Percentiles rank a stretch among this genome's conserved stretches.
Conservation (phyloP, 2,113 vertebrate species). For the Rhodinocichla rosea region DNA sequence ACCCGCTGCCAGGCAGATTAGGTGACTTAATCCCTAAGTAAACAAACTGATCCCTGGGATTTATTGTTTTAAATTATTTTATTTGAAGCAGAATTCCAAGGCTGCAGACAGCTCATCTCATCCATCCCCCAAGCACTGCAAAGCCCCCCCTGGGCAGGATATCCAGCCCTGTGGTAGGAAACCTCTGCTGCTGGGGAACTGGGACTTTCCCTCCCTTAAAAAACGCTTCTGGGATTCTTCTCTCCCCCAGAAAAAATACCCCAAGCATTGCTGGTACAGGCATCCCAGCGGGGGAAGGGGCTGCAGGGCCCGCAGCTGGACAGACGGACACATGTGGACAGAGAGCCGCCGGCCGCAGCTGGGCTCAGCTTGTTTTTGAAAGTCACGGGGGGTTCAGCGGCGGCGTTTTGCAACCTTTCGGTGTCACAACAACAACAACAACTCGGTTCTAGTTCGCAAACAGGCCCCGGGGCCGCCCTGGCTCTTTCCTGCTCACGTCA, state of each 20-base stretch:
- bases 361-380: not conserved
- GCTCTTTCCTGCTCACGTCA: not conserved
- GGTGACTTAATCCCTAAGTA: not conserved
- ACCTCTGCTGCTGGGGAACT: too few relatives aligned
- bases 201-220: not conserved
- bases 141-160: fast-evolving
- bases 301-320: not conserved
- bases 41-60: not conserved
- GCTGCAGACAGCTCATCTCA: not conserved
- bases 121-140: too few relatives aligned
- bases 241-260: fast-evolving
- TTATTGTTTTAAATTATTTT: not conserved
- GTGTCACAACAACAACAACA: slow-evolving; percentile 29
- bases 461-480: not conserved
- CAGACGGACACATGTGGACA: not conserved
- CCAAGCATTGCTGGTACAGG: not conserved
- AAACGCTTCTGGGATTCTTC: not conserved
- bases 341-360: not conserved
- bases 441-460: not conserved
- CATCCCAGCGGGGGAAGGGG: fast-evolving
- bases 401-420: not conserved
- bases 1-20: not conserved
- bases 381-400: not conserved
- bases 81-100: not conserved
- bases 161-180: fast-evolving